Evolutionary conservation across 2,888 invertebrate genomes (phyloP).

Genomic region (Sycophila texana): DNA sequence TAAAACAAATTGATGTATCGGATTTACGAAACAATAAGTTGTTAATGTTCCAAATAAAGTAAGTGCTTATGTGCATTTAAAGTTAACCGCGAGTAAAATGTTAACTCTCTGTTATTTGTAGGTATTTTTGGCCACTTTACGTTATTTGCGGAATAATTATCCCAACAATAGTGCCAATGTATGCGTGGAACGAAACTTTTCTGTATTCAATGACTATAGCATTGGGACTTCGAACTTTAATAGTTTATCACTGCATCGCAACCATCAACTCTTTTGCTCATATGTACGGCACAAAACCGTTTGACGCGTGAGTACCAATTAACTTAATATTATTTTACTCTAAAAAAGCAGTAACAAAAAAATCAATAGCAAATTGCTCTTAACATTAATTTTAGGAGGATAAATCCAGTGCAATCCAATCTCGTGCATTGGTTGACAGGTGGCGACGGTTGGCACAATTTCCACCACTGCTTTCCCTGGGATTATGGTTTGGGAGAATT

Average conservation of each 20-base stretch:
- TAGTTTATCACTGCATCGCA: conserved; percentile 88
- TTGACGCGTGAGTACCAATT: conserved; percentile 58
- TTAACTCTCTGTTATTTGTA: neutral
- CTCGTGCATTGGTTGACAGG: conserved; percentile 72
- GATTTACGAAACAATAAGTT: conserved; percentile 85
- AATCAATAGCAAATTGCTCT: neutral
- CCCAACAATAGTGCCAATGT: conserved; percentile 82
- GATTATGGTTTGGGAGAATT: conserved; percentile 68
- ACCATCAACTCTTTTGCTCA: conserved; percentile 88
- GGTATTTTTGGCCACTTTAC: conserved; percentile 74
- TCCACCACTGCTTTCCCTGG: conserved; percentile 79
- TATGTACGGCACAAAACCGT: conserved; percentile 57
- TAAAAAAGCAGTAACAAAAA: neutral
- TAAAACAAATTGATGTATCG: conserved; percentile 83
- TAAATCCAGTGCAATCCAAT: conserved; percentile 71
- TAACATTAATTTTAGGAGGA: conserved; percentile 44
- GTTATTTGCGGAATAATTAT: conserved; percentile 79
- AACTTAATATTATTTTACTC: neutral
- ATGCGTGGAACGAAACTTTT: conserved; percentile 83
- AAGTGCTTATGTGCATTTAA: neutral
- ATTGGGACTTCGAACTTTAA: conserved; percentile 80
- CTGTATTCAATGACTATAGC: conserved; percentile 79
- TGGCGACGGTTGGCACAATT: conserved; percentile 79
- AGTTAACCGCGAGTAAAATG: too few species aligned
- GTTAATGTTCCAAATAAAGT: conserved; percentile 87